Conservation (phyloP, 2,797 vertebrate genomes). For the Macropodus opercularis region DNA sequence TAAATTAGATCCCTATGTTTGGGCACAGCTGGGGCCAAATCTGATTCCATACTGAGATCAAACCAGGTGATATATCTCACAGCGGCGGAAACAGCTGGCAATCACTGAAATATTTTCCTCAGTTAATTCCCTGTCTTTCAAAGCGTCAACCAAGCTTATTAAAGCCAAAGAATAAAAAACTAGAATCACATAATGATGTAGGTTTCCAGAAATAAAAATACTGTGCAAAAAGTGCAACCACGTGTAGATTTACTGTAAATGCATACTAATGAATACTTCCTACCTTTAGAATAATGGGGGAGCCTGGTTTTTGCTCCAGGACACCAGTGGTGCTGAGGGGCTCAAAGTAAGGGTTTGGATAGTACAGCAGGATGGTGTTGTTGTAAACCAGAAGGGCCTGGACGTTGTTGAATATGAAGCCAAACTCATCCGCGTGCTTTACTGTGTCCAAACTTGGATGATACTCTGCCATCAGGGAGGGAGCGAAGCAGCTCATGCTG, state of each 20-base stretch:
- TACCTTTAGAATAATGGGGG: slow-evolving; percentile 98
- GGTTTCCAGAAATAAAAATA: slow-evolving; percentile 3
- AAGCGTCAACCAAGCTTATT: neutral
- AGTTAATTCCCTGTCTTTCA: neutral
- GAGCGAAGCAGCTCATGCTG: slow-evolving; percentile 90
- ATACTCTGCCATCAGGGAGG: slow-evolving; percentile 88
- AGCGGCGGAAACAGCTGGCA: slow-evolving; percentile 39
- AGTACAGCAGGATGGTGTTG: slow-evolving; percentile 97
- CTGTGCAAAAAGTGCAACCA: neutral
- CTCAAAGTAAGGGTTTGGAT: slow-evolving; percentile 96
- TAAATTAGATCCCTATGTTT: slow-evolving; percentile 39
- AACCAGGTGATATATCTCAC: slow-evolving; percentile 36
- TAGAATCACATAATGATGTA: slow-evolving; percentile 1
- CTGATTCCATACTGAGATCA: slow-evolving; percentile 44
- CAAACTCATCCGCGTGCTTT: slow-evolving; percentile 94
- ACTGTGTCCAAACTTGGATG: slow-evolving; percentile 86
- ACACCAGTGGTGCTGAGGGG: slow-evolving; percentile 89
- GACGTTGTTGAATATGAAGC: slow-evolving; percentile 98
- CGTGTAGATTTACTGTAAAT: neutral
- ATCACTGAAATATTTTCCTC: slow-evolving; percentile 22
- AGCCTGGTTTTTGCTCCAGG: slow-evolving; percentile 96
- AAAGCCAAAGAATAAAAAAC: neutral
- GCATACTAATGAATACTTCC: neutral
- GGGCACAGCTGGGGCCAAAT: slow-evolving; percentile 46
- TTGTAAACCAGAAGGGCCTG: slow-evolving; percentile 95